Percentiles rank a stretch among this genome's conserved stretches.
Evolutionary conservation across 2,888 invertebrate genomes (phyloP).

Genomic region (Dorcus hopei): DNA sequence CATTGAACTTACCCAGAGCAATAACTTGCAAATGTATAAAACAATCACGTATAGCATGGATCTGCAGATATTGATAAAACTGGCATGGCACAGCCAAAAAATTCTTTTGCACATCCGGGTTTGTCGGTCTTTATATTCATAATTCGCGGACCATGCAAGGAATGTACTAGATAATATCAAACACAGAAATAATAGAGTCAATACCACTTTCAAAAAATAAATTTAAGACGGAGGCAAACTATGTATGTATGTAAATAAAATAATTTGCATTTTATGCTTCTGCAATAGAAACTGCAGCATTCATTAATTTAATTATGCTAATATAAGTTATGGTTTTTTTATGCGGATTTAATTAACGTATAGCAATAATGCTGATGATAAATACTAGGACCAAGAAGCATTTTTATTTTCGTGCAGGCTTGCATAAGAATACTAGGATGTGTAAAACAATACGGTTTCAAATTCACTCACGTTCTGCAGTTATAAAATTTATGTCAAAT

Average conservation of each 20-base stretch:
- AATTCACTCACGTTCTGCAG: neutral
- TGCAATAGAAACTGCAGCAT: neutral
- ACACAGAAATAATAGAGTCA: neutral
- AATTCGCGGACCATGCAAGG: neutral
- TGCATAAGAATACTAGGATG: neutral
- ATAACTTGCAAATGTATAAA: neutral
- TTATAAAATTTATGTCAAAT: slow-evolving; percentile 1
- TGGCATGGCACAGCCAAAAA: neutral
- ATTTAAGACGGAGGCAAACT: neutral
- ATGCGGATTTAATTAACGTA: neutral
- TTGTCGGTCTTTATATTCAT: neutral
- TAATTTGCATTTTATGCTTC: neutral
- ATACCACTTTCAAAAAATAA: neutral
- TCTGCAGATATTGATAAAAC: neutral
- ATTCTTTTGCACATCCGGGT: slow-evolving; percentile 1
- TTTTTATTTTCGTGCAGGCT: neutral
- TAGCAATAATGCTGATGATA: neutral
- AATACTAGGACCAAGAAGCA: neutral
- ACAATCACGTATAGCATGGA: neutral
- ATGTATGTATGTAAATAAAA: neutral
- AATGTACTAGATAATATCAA: neutral
- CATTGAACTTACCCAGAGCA: neutral
- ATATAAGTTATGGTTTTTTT: neutral
- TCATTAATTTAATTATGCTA: neutral
- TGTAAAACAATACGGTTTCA: neutral